These are phyloP conservation scores for Muscicapa adusta DNA, from an alignment of 2,113 vertebrate genomes.

Conservation along the genomic window DNA sequence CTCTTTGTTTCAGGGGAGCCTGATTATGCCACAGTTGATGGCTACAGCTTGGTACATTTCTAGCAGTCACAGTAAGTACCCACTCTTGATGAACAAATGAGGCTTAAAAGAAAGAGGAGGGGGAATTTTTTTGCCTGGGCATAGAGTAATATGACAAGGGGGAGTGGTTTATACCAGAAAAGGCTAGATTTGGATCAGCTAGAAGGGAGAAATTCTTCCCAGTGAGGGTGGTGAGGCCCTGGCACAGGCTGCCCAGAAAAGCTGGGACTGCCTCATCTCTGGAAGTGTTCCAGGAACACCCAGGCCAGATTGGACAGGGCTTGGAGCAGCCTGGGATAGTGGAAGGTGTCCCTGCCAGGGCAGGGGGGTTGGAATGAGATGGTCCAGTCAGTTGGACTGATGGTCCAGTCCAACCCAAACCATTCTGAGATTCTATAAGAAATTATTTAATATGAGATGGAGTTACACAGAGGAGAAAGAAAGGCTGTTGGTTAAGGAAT, in stretches of 20 bases:
- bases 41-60: constrained; percentile 71
- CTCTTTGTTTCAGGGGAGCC: constrained; percentile 59
- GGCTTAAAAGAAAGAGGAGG: not conserved
- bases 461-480: not conserved
- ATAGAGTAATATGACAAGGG: not conserved
- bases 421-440: not conserved
- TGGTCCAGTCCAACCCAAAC: not conserved
- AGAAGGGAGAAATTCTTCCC: not conserved
- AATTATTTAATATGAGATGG: not conserved
- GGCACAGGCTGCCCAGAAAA: not conserved
- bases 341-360: not conserved
- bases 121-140: not conserved
- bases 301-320: not conserved
- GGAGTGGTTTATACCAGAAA: not conserved
- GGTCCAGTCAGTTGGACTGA: no score
- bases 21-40: constrained; percentile 58
- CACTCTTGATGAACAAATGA: not conserved
- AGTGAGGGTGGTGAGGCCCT: not conserved
- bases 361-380: not conserved
- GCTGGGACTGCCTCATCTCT: not conserved
- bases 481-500: not conserved
- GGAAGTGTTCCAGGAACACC: no score
- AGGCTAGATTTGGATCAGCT: not conserved
- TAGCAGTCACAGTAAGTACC: constrained; percentile 62
- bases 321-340: not conserved